Conservation (phyloP, 2,113 vertebrate species). For the Ahaetulla prasina region DNA sequence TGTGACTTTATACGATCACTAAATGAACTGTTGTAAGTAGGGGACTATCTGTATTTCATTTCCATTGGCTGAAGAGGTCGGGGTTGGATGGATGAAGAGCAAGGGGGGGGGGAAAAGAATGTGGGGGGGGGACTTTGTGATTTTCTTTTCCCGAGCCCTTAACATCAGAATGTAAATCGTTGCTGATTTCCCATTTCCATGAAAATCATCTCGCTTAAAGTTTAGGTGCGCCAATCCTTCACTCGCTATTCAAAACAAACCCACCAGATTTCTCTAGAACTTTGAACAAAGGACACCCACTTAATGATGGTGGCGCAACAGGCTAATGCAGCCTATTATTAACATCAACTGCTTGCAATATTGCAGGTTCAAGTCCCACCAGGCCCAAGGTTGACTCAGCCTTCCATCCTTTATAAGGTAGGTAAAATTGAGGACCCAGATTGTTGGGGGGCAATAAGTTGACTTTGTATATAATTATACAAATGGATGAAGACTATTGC, state of each 20-base stretch:
- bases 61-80: constrained; percentile 49
- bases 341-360: no score
- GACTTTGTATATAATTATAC: no score
- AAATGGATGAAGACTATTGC: no score
- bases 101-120: not conserved
- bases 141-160: constrained; percentile 40
- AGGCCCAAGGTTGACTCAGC: no score
- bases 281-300: not conserved
- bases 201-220: constrained; percentile 50
- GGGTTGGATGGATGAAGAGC: not conserved
- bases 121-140: constrained; percentile 24
- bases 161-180: constrained; percentile 53
- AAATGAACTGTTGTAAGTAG: not conserved
- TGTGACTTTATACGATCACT: not conserved
- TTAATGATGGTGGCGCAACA: no score
- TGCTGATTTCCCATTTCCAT: constrained; percentile 34
- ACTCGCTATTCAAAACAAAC: not conserved
- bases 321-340: no score
- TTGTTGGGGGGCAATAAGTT: no score
- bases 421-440: no score
- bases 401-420: no score
- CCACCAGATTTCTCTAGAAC: not conserved
- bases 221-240: constrained; percentile 17
- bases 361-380: no score
- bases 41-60: constrained; percentile 12